These are phyloP conservation scores for Megaptera novaeangliae DNA, from an alignment of 2,113 vertebrate species.

Conservation along the genomic window DNA sequence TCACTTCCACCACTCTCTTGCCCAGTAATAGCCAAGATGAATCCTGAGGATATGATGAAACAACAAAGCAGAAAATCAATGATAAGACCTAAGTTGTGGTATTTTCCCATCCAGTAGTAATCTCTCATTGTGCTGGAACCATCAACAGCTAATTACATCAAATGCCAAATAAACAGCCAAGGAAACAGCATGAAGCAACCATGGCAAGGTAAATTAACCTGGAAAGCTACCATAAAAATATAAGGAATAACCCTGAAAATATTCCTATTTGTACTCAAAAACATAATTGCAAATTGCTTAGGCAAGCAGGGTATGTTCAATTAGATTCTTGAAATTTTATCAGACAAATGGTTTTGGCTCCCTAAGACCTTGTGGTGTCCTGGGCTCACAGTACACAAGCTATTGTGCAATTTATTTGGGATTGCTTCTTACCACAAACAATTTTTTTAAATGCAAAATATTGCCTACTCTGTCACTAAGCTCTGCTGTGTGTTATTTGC, in stretches of 20 bases:
- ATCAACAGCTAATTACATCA: not conserved
- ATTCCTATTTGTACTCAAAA: constrained; percentile 28
- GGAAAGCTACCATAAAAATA: not conserved
- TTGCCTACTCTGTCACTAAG: constrained; percentile 53
- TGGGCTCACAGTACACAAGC: constrained; percentile 32
- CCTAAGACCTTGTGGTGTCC: constrained; percentile 19
- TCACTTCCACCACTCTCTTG: not conserved
- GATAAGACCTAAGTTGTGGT: not conserved
- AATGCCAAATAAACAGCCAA: not conserved
- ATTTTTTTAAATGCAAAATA: constrained; percentile 49
- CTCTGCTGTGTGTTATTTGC: constrained; percentile 54
- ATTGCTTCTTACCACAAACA: constrained; percentile 67
- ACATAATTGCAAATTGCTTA: not conserved
- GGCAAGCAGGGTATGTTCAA: not conserved
- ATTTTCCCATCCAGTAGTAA: not conserved
- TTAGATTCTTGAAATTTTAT: constrained; percentile 23
- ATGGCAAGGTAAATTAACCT: not conserved
- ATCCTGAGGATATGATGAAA: not conserved
- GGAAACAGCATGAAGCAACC: not conserved
- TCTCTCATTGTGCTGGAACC: not conserved
- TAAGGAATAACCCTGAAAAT: not conserved
- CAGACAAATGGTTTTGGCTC: constrained; percentile 54
- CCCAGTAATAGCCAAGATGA: not conserved
- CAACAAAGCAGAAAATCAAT: constrained; percentile 15
- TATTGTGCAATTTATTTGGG: constrained; percentile 65